These are phyloP conservation scores for Anastatus disparis DNA, from an alignment of 1,140 invertebrate genomes.

Conservation along the genomic window DNA sequence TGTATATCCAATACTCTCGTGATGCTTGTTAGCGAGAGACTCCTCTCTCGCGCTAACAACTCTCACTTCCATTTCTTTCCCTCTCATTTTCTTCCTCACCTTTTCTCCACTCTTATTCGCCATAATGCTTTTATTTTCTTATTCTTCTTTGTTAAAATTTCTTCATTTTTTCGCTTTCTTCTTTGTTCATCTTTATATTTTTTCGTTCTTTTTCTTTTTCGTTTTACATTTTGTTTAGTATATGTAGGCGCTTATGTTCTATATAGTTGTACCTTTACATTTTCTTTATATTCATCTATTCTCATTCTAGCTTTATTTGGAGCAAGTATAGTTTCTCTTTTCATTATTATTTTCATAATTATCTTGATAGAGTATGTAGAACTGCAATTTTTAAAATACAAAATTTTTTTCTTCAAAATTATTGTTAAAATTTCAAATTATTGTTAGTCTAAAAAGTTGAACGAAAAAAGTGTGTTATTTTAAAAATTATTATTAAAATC, in stretches of 20 bases:
- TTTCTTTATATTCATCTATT: neutral
- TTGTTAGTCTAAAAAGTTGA: no score
- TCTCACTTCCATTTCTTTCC: neutral
- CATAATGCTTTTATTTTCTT: no score
- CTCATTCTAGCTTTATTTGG: neutral
- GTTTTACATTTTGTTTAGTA: neutral
- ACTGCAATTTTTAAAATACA: neutral
- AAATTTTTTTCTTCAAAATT: neutral
- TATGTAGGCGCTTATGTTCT: neutral
- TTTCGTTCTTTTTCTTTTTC: neutral
- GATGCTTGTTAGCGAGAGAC: no score
- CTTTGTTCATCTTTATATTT: neutral
- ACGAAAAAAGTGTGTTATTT: no score
- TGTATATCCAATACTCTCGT: neutral
- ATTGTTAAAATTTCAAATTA: no score
- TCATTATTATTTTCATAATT: neutral
- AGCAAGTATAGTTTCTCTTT: no score
- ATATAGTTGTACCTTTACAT: neutral
- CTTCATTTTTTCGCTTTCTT: neutral
- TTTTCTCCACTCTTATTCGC: neutral
- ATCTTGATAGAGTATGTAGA: neutral
- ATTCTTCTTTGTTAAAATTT: no score
- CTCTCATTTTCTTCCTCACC: neutral
- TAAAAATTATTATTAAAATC: no score
- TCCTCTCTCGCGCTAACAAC: no score